Conservation (phyloP, 2,888 invertebrate genomes). For the Isotomurus palustris region DNA sequence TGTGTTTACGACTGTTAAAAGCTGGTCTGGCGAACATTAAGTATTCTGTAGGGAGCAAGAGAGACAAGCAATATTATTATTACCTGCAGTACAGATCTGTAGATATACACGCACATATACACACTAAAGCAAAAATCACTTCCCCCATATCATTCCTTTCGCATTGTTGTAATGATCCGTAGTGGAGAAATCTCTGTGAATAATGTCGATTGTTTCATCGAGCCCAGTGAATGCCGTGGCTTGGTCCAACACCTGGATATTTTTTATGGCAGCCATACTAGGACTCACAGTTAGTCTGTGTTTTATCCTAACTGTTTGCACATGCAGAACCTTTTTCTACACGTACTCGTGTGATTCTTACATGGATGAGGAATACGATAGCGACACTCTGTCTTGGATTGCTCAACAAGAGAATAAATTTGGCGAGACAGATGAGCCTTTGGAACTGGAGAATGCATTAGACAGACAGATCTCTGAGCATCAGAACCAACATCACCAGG, state of each 20-base stretch:
- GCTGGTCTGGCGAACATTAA: no score
- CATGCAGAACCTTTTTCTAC: slow-evolving; percentile 36
- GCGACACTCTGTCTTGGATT: slow-evolving; percentile 28
- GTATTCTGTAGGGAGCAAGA: no score
- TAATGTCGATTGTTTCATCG: slow-evolving; percentile 16
- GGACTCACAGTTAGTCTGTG: slow-evolving; percentile 35
- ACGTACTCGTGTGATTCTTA: slow-evolving; percentile 29
- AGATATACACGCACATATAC: no score
- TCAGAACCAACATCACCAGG: slow-evolving; percentile 1
- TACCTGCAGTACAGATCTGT: no score
- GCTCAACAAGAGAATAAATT: slow-evolving; percentile 18
- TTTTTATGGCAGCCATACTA: slow-evolving; percentile 36
- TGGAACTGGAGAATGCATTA: background rate
- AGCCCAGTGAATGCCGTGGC: slow-evolving; percentile 23
- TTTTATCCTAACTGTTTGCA: slow-evolving; percentile 38
- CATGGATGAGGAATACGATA: slow-evolving; percentile 33
- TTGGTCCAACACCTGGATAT: slow-evolving; percentile 37
- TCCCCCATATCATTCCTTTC: no score
- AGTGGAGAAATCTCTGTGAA: no score
- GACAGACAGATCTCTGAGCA: no score
- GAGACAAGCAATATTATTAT: no score
- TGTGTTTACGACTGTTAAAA: no score
- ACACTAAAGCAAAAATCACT: no score
- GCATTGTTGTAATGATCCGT: no score
- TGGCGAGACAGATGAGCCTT: background rate